Evolutionary conservation across 2,888 invertebrate genomes (phyloP).

Genomic region (Acanthococcus lagerstroemiae): DNA sequence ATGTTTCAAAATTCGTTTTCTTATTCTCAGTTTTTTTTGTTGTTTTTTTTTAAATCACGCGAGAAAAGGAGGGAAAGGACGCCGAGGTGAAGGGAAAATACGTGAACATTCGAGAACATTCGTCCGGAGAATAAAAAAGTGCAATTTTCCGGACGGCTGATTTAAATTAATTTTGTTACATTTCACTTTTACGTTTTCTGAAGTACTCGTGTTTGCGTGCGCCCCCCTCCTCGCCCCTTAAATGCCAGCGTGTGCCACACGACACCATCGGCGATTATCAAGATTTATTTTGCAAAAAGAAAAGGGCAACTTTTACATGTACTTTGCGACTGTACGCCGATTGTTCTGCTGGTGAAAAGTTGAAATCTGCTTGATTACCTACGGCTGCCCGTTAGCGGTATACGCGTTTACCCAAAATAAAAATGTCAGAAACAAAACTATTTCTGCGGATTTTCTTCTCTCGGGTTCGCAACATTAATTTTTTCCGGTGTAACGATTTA

Average conservation of each 20-base stretch:
- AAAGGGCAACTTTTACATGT: background rate
- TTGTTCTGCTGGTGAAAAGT: background rate
- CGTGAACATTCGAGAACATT: background rate
- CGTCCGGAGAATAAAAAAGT: background rate
- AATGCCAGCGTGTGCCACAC: too few species aligned
- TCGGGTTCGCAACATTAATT: too few species aligned
- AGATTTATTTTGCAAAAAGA: background rate
- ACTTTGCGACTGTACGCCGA: background rate
- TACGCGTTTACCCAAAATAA: too few species aligned
- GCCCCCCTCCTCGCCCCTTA: too few species aligned
- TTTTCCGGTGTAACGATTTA: too few species aligned
- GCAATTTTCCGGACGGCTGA: background rate
- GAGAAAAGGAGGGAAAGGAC: too few species aligned
- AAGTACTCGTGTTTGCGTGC: too few species aligned
- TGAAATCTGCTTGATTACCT: background rate
- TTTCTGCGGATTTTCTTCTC: too few species aligned
- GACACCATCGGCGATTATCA: background rate
- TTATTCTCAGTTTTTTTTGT: background rate
- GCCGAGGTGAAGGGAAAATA: too few species aligned
- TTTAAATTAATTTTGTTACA: background rate
- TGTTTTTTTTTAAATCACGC: background rate
- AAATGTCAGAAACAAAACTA: too few species aligned
- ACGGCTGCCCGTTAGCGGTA: background rate
- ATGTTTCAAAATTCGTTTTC: background rate
- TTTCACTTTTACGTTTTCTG: background rate